Conservation (phyloP, 2,797 vertebrate species). For the Poeciliopsis turneri region DNA sequence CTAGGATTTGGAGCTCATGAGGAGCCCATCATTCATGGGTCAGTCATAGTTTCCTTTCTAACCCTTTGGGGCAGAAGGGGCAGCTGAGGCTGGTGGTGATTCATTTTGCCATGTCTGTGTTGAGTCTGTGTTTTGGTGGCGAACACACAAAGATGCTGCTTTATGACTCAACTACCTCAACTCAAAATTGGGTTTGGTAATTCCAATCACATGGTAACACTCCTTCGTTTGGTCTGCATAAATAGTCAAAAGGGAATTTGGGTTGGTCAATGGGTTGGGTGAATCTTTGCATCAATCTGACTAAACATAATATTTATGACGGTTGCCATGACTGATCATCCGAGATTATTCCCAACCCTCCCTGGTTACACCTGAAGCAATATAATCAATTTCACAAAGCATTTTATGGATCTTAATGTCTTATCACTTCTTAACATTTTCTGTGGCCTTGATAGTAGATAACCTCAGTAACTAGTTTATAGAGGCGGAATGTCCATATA, state of each 20-base stretch:
- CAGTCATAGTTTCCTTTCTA: neutral
- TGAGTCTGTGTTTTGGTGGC: neutral
- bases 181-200: neutral
- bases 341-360: neutral
- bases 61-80: neutral
- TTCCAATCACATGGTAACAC: neutral
- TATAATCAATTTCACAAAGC: constrained; percentile 4
- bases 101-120: neutral
- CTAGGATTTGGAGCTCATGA: neutral
- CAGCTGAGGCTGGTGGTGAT: neutral
- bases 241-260: neutral
- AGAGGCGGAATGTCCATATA: constrained; percentile 5
- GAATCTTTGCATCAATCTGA: neutral
- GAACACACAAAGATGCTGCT: neutral
- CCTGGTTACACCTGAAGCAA: neutral
- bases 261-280: neutral
- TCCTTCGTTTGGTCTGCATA: neutral
- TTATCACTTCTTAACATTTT: neutral
- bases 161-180: neutral
- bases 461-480: neutral
- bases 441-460: neutral
- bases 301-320: neutral
- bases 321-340: neutral
- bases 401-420: neutral
- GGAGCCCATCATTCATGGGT: neutral